Evolutionary conservation across 2,888 invertebrate genomes (phyloP), one percentile per base, ranked within the genome.

Genomic region (Pyrrhia umbra): DNA sequence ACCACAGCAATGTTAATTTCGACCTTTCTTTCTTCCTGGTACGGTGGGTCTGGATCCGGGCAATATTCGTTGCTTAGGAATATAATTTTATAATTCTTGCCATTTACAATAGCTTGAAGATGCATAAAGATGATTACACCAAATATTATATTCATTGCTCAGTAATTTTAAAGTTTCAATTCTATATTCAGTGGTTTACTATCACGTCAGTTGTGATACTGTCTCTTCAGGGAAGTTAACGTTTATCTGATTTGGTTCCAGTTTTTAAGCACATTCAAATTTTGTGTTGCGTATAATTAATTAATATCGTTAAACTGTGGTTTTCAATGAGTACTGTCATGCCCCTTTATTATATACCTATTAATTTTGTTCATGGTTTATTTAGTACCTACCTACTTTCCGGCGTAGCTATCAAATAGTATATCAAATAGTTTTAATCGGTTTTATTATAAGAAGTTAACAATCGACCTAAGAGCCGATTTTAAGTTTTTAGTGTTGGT

Each of bases 191-290:
- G 2, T 18, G 4, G 6, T 8, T 6, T 9, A 45, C 9, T 23
- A 3, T 37, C 18, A 15, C 0, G 0, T 2, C 30, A 15, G 13
- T 57, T 20, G 9, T 8, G 21, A 16, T 23, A 13, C 13, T 10
- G 6, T 23, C 10, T 10, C 4, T 21, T 45, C 5, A 13, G 18
- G 5, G 13, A 21, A 56, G 10, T 18, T 6, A 23, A 8, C 23
- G n/a, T 37, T 58, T 47, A 65, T 68, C 59, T 68, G 42, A 56
- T 56, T 20, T 16, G 23, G 40, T 67, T 20, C 30, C 25, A 42
- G 23, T 30, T 25, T 67, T 13, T 34, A 16, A 34, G 4, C 37
- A 20, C 18, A 13, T 25, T 46, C 1, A 1, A 10, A n/a, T 43
- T 13, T 42, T 39, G 13, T 9, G 6, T 25, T 54, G 25, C 6